Evolutionary conservation across 2,797 vertebrate genomes (phyloP).

Genomic region (Natrix natrix): DNA sequence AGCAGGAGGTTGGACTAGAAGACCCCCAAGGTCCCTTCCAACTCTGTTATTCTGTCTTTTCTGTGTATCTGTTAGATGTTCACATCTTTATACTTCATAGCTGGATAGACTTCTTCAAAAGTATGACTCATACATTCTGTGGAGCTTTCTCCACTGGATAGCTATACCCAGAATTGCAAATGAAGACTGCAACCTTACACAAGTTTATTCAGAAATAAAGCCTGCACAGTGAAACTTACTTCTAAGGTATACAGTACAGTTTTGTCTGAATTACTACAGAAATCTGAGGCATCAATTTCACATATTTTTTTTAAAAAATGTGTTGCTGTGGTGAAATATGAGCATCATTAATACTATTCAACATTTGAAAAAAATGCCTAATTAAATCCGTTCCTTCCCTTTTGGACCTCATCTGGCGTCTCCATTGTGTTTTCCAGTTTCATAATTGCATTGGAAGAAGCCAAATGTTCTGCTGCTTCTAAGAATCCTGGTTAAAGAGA

Average conservation of each 20-base stretch:
- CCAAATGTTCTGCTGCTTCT: not conserved
- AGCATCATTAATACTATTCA: not conserved
- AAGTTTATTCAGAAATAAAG: not conserved
- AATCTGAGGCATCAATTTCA: not conserved
- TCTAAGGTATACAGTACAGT: not conserved
- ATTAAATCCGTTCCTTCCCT: not conserved
- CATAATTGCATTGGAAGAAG: not conserved
- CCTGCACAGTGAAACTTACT: not conserved
- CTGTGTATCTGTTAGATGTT: not conserved
- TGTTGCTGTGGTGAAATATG: not conserved
- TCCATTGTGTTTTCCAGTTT: constrained; percentile 4
- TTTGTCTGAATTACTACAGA: not conserved
- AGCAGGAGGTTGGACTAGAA: not conserved
- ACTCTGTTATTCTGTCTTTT: not conserved
- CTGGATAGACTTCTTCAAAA: not conserved
- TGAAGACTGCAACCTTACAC: not conserved
- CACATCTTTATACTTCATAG: not conserved
- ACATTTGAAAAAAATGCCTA: not conserved
- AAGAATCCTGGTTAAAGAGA: not conserved
- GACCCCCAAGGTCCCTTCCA: not conserved
- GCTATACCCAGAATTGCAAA: not conserved
- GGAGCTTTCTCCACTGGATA: not conserved
- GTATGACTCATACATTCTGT: not conserved
- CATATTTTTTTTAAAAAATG: not conserved
- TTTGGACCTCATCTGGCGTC: constrained; percentile 1